phyloP scores from a whole-genome alignment of 2,113 vertebrate genomes.

The Hemibagrus wyckioides region DNA sequence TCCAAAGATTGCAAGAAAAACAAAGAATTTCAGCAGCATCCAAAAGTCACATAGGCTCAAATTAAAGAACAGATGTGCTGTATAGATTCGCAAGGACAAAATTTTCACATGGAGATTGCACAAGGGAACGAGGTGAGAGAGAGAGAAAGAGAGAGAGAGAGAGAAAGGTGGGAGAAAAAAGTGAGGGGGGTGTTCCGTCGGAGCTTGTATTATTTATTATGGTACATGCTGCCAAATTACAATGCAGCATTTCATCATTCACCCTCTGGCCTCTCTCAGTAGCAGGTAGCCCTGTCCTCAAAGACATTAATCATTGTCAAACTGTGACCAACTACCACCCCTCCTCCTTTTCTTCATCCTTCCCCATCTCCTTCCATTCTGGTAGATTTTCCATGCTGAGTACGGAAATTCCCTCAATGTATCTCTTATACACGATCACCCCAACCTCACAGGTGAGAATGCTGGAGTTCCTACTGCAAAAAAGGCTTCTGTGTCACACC shows the following conservation, averaged over 20 bases:
- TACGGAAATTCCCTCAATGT: slow-evolving; percentile 5
- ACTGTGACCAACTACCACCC: slow-evolving; percentile 5
- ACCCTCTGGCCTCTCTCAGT: slow-evolving; percentile 41
- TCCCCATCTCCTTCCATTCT: slow-evolving; percentile 1
- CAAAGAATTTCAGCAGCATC: slow-evolving; percentile 18
- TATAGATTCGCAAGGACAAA: slow-evolving; percentile 48
- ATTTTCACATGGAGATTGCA: slow-evolving; percentile 46
- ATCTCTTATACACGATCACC: neutral
- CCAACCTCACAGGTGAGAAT: neutral
- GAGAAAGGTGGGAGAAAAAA: neutral
- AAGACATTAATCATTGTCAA: slow-evolving; percentile 57
- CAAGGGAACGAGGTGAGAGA: slow-evolving; percentile 1
- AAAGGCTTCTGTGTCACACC: neutral
- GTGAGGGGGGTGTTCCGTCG: slow-evolving; percentile 4
- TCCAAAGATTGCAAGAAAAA: neutral
- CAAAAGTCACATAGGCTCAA: slow-evolving; percentile 20
- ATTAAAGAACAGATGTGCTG: slow-evolving; percentile 48
- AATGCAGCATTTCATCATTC: slow-evolving; percentile 53
- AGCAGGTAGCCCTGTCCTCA: slow-evolving; percentile 49
- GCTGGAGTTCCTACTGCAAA: neutral
- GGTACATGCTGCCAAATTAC: slow-evolving; percentile 51
- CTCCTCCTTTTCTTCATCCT: neutral
- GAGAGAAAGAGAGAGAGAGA: neutral
- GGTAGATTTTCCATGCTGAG: neutral
- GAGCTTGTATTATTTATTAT: slow-evolving; percentile 53